Conservation (phyloP, 2,888 invertebrate genomes). For the Acholoe squamosa region DNA sequence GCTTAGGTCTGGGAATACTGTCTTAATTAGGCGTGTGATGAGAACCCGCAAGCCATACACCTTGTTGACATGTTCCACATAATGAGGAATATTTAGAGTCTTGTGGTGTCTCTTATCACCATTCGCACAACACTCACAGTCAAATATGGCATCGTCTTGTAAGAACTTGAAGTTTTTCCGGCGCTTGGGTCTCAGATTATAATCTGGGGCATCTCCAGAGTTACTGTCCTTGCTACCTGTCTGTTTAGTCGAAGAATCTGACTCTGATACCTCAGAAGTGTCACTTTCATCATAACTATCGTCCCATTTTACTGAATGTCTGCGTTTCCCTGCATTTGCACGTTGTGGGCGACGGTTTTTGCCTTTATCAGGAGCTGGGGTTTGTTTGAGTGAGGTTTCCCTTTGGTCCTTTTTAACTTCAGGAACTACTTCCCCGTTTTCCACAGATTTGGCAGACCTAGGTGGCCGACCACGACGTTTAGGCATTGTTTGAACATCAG, state of each 20-base stretch:
- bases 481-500: no score
- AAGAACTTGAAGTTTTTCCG: slow-evolving; percentile 41
- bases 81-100: background rate
- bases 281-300: no score
- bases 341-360: no score
- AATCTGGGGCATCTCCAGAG: background rate
- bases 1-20: slow-evolving; percentile 38
- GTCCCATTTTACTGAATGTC: no score
- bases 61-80: background rate
- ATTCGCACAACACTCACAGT: slow-evolving; percentile 3
- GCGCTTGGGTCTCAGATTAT: slow-evolving; percentile 34
- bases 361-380: no score
- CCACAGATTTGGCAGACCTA: no score
- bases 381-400: no score
- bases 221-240: background rate
- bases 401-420: no score
- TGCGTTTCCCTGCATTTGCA: no score
- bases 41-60: background rate
- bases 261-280: background rate
- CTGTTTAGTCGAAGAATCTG: background rate
- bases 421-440: no score
- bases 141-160: background rate
- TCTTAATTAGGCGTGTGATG: background rate
- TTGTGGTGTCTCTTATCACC: background rate
- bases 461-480: no score